Evolutionary conservation across 2,888 invertebrate genomes (phyloP).

Genomic region (Limnephilus auricula): DNA sequence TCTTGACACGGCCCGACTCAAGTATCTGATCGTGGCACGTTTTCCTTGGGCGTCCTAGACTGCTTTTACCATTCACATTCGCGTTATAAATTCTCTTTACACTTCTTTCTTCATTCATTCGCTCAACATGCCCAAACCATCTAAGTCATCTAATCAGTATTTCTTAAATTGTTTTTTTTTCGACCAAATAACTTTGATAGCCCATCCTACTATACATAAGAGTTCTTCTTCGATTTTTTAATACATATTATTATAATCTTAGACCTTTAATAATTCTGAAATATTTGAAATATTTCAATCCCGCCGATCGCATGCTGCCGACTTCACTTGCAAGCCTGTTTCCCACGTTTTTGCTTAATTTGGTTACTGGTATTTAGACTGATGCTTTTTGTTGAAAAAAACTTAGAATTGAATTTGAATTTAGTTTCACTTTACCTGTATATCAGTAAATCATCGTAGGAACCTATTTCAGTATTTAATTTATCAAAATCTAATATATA

Average conservation of each 20-base stretch:
- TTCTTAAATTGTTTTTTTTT: too few species aligned
- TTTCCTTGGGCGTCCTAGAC: too few species aligned
- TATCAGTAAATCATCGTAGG: background rate
- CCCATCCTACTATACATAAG: background rate
- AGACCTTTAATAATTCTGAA: slow-evolving; percentile 43
- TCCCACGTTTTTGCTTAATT: slow-evolving; percentile 41
- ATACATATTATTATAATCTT: background rate
- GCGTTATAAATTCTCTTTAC: too few species aligned
- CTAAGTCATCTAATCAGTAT: too few species aligned
- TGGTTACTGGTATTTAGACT: slow-evolving; percentile 15
- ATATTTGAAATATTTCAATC: slow-evolving; percentile 59
- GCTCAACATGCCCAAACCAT: too few species aligned
- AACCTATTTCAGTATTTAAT: background rate
- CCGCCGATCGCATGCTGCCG: slow-evolving; percentile 25
- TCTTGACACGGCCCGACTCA: too few species aligned
- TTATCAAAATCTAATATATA: background rate
- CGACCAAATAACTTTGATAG: too few species aligned
- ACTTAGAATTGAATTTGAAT: background rate
- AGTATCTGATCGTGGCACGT: too few species aligned
- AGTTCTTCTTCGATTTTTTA: background rate
- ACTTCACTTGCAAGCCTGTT: background rate
- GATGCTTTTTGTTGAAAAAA: background rate
- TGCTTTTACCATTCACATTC: too few species aligned
- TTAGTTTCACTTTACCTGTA: background rate
- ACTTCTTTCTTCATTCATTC: too few species aligned